These are phyloP conservation scores for Mechanitis mazaeus DNA, from an alignment of 2,888 invertebrate species.

Conservation along the genomic window DNA sequence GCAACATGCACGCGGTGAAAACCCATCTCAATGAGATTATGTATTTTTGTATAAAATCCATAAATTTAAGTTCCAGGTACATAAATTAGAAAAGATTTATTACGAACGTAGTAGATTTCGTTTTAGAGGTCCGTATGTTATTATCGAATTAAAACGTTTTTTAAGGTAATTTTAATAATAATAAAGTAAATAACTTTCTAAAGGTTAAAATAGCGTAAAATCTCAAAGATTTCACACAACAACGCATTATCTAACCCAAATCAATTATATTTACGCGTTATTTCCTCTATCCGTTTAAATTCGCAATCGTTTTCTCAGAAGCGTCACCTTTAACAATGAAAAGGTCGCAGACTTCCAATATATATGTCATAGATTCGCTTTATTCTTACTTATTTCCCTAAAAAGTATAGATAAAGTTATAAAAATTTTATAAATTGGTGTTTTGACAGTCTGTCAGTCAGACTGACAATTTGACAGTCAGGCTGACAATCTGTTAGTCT, in stretches of 20 bases:
- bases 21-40: not conserved
- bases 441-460: too few relatives aligned
- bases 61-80: conserved; percentile 20
- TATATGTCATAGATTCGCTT: too few relatives aligned
- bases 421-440: too few relatives aligned
- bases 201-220: not conserved
- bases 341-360: conserved; percentile 17
- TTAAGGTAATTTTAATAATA: not conserved
- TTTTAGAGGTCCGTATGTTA: conserved; percentile 11
- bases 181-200: not conserved
- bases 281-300: conserved; percentile 14
- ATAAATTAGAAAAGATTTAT: conserved; percentile 27
- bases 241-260: conserved; percentile 1
- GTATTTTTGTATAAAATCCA: conserved; percentile 18
- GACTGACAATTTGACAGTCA: too few relatives aligned
- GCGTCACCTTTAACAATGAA: conserved; percentile 30
- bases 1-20: conserved; percentile 1
- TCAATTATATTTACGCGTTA: conserved; percentile 2
- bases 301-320: conserved; percentile 27
- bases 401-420: too few relatives aligned
- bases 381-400: too few relatives aligned
- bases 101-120: conserved; percentile 16
- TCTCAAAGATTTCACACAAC: not conserved
- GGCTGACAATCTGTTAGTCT: too few relatives aligned
- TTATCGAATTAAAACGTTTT: too few relatives aligned